Conservation (phyloP, 2,888 invertebrate species). For the Mylabris sibirica region DNA sequence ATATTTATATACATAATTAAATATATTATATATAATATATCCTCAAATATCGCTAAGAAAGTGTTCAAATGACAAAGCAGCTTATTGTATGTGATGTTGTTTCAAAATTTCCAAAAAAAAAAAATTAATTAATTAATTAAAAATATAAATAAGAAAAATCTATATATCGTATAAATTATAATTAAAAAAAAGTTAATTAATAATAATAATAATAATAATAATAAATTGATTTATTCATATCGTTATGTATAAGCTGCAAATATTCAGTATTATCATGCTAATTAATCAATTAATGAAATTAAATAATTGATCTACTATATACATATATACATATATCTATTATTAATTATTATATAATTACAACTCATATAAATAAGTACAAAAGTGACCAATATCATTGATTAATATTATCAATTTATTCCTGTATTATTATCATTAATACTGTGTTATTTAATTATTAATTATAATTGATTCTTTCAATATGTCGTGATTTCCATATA, state of each 20-base stretch:
- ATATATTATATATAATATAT: conserved; percentile 17
- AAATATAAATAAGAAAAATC: too few species aligned
- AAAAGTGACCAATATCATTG: conserved; percentile 44
- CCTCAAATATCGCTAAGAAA: conserved; percentile 40
- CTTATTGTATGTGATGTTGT: conserved; percentile 33
- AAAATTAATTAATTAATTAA: too few species aligned
- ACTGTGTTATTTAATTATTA: not conserved
- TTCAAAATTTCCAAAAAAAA: conserved; percentile 22
- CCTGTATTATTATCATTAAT: conserved; percentile 29
- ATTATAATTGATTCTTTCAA: not conserved
- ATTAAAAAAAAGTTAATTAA: too few species aligned
- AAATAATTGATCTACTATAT: conserved; percentile 27
- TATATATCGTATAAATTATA: conserved; percentile 11
- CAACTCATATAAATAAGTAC: conserved; percentile 42
- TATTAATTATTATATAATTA: conserved; percentile 10
- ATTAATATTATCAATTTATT: conserved; percentile 29
- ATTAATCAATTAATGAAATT: conserved; percentile 39
- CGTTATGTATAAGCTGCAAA: conserved; percentile 46
- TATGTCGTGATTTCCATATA: too few species aligned
- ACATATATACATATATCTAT: conserved; percentile 27
- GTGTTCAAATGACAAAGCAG: conserved; percentile 45
- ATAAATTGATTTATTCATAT: conserved; percentile 42
- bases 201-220: conserved; percentile 10
- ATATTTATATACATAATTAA: conserved; percentile 11
- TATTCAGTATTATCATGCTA: conserved; percentile 46